Percentiles rank a stretch among this genome's conserved stretches.
Evolutionary conservation across 2,797 vertebrate genomes (phyloP).

Genomic region (Spinus pinus): DNA sequence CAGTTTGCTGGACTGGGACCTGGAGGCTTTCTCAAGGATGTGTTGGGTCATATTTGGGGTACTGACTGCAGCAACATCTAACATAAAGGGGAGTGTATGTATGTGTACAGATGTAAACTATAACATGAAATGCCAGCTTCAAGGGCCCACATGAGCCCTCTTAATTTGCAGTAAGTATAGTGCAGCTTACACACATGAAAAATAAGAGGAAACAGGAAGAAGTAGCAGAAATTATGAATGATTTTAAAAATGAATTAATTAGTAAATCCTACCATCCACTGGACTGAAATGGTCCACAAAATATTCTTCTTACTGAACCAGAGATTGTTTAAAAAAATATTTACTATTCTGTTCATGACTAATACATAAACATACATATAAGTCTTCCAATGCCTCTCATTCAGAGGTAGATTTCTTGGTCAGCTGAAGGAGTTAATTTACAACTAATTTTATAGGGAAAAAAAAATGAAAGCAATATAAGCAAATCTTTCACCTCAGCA

Average conservation of each 20-base stretch:
- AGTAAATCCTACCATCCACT: background rate
- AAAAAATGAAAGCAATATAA: background rate
- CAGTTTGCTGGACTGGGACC: background rate
- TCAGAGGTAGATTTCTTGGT: background rate
- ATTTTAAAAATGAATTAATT: background rate
- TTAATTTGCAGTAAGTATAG: background rate
- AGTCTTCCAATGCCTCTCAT: background rate
- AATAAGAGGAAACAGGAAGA: background rate
- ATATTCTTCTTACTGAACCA: background rate
- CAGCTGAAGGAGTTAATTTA: background rate
- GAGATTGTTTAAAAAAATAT: background rate
- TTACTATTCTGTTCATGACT: background rate
- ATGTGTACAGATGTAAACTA: background rate
- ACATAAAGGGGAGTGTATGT: rapidly evolving
- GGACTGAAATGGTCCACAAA: background rate
- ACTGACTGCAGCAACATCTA: background rate
- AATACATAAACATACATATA: background rate
- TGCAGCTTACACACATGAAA: background rate
- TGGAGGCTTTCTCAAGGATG: background rate
- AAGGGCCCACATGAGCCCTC: background rate
- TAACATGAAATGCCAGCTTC: background rate
- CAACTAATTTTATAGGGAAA: background rate
- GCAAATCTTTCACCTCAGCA: background rate
- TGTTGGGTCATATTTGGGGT: background rate
- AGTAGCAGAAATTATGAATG: background rate